Evolutionary conservation across 2,888 invertebrate species (phyloP).

Genomic region (Andrena marginata): DNA sequence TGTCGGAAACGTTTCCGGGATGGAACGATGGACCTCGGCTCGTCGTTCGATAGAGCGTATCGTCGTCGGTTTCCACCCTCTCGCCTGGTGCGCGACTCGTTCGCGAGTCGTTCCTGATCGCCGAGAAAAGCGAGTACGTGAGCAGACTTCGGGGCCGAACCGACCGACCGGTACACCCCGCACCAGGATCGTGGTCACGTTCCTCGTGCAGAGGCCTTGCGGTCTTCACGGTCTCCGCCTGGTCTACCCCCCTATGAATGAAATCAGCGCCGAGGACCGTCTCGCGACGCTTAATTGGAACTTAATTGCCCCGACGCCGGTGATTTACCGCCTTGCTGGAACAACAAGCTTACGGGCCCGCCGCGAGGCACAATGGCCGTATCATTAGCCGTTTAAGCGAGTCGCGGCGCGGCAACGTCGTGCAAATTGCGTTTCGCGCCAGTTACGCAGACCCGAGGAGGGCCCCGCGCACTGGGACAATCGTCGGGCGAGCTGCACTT

Average conservation of each 20-base stretch:
- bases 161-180: conserved; percentile 42
- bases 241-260: conserved; percentile 53
- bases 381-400: conserved; percentile 60
- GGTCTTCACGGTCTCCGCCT: conserved; percentile 16
- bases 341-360: conserved; percentile 35
- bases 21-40: not conserved
- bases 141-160: conserved; percentile 39
- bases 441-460: not conserved
- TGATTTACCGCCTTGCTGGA: conserved; percentile 66
- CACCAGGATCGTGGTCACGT: conserved; percentile 41
- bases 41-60: not conserved
- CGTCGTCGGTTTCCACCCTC: conserved; percentile 20
- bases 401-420: conserved; percentile 21
- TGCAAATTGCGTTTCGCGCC: conserved; percentile 32
- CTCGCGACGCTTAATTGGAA: conserved; percentile 69
- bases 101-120: conserved; percentile 28
- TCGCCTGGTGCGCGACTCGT: conserved; percentile 39
- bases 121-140: conserved; percentile 55
- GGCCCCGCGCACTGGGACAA: not conserved
- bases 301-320: conserved; percentile 68
- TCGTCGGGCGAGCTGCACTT: not conserved
- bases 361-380: conserved; percentile 35
- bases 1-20: conserved; percentile 34
- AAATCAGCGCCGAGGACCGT: conserved; percentile 50
- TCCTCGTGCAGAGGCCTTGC: conserved; percentile 26